Percentiles rank a stretch among this genome's conserved stretches.
phyloP scores from a whole-genome alignment of 1,140 invertebrate species.

The Polypedilum pembai region DNA sequence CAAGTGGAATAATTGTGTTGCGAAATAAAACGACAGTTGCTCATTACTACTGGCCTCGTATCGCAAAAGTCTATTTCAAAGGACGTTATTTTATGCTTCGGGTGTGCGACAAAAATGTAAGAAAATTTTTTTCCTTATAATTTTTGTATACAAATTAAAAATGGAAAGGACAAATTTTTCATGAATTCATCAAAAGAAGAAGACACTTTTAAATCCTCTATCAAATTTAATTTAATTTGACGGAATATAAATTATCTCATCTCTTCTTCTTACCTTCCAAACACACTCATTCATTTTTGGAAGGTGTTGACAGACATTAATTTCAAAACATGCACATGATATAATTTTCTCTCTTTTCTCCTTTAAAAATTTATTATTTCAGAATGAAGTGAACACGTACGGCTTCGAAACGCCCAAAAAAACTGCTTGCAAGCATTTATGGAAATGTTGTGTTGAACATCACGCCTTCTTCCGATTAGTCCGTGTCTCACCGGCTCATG shows the following conservation, averaged over 20 bases:
- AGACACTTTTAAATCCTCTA: neutral
- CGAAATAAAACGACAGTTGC: slow-evolving; percentile 95
- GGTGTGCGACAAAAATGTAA: slow-evolving; percentile 92
- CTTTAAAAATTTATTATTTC: slow-evolving; percentile 35
- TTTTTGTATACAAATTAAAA: too few relatives aligned
- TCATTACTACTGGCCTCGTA: slow-evolving; percentile 98
- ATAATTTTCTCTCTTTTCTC: slow-evolving; percentile 35
- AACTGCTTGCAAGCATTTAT: slow-evolving; percentile 92
- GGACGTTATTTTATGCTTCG: slow-evolving; percentile 92
- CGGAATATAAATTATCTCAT: neutral
- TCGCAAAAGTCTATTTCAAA: slow-evolving; percentile 93
- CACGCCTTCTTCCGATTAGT: slow-evolving; percentile 95
- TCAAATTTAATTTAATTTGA: neutral
- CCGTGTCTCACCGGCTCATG: slow-evolving; percentile 59
- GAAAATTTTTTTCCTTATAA: slow-evolving; percentile 38
- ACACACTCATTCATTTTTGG: neutral
- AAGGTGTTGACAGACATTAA: slow-evolving; percentile 29
- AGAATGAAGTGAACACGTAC: slow-evolving; percentile 93
- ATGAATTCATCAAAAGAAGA: neutral
- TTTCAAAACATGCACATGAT: slow-evolving; percentile 6
- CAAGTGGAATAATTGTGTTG: slow-evolving; percentile 92
- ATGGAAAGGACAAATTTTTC: neutral
- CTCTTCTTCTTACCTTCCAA: too few relatives aligned
- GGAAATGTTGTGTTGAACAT: slow-evolving; percentile 97
- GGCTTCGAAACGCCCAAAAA: slow-evolving; percentile 92